phyloP scores from a whole-genome alignment of 1,140 invertebrate species.

The Neuroterus valhalla region DNA sequence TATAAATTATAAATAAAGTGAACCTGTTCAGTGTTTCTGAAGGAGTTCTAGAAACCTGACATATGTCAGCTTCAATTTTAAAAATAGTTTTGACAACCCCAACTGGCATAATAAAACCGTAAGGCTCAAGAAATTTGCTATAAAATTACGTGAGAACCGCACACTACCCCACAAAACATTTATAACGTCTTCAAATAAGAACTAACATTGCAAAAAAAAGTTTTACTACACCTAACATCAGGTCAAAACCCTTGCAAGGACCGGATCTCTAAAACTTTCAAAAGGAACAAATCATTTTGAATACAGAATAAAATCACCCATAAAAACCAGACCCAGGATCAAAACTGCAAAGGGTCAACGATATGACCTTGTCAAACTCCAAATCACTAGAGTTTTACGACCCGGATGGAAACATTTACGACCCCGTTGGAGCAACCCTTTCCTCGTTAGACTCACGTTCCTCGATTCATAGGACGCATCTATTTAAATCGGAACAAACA shows the following conservation, averaged over 20 bases:
- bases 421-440: conserved; percentile 8
- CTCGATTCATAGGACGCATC: conserved; percentile 6
- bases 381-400: conserved; percentile 24
- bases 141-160: conserved; percentile 24
- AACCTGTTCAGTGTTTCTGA: too few species aligned
- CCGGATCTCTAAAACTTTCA: conserved; percentile 17
- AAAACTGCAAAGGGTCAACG: conserved; percentile 8
- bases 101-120: background rate
- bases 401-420: conserved; percentile 28
- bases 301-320: background rate
- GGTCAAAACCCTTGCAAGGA: conserved; percentile 1
- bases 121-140: background rate
- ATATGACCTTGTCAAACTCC: conserved; percentile 26
- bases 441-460: conserved; percentile 24
- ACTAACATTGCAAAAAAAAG: background rate
- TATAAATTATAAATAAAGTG: too few species aligned
- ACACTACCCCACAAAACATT: conserved; percentile 18
- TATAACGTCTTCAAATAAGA: conserved; percentile 13
- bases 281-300: conserved; percentile 28
- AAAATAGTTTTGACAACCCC: background rate
- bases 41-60: background rate
- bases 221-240: background rate
- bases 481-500: conserved; percentile 20
- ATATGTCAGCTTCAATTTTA: background rate
- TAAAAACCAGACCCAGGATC: conserved; percentile 11